These are phyloP conservation scores for Tribolium freemani DNA, from an alignment of 2,888 invertebrate genomes.

Conservation along the genomic window DNA sequence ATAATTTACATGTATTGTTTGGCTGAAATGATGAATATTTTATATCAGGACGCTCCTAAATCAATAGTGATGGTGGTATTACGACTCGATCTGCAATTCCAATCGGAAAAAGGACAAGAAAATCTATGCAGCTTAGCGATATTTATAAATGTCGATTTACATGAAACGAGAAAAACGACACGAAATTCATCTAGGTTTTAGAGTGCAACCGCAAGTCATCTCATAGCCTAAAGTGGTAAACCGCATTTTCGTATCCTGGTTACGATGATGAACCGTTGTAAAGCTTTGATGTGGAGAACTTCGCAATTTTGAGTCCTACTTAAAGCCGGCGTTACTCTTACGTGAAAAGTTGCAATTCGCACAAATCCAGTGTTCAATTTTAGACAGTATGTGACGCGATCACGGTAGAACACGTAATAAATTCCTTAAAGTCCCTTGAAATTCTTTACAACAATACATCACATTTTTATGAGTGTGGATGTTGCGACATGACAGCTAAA, in stretches of 20 bases:
- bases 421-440: background rate
- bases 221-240: background rate
- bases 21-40: slow-evolving; percentile 7
- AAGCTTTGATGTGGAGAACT: background rate
- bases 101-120: background rate
- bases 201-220: background rate
- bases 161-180: background rate
- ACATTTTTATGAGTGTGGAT: background rate
- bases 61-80: background rate
- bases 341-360: background rate
- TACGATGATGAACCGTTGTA: background rate
- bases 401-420: background rate
- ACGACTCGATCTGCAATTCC: background rate
- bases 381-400: background rate
- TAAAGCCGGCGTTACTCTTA: background rate
- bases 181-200: background rate
- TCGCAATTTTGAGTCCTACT: background rate
- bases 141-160: background rate
- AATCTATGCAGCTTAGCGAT: background rate
- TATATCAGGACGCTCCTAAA: background rate
- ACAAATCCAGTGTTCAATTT: background rate
- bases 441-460: background rate
- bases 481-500: background rate
- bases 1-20: slow-evolving; percentile 14
- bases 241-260: background rate